Conservation (phyloP, 2,888 invertebrate species). For the Cactoblastis cactorum region DNA sequence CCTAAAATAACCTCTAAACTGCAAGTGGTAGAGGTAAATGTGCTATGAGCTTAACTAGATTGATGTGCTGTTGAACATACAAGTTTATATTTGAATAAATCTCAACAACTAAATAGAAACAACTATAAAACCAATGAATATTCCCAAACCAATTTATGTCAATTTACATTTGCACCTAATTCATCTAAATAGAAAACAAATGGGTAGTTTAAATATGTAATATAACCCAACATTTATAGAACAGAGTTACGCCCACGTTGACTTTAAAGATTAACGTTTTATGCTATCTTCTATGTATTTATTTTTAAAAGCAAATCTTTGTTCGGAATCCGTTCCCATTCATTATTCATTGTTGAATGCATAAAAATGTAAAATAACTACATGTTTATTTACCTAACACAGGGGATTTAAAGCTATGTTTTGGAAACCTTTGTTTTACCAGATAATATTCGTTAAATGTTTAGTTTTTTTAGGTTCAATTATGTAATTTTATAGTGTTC, state of each 20-base stretch:
- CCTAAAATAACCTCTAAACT: background rate
- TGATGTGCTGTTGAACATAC: too few relatives aligned
- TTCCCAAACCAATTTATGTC: background rate
- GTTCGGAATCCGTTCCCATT: background rate
- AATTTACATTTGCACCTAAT: background rate
- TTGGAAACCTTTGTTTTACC: too few relatives aligned
- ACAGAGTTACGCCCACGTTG: slow-evolving; percentile 5
- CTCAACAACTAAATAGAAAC: too few relatives aligned
- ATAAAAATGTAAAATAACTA: background rate
- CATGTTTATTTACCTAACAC: background rate
- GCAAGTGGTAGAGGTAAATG: background rate
- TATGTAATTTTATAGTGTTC: too few relatives aligned
- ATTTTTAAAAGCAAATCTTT: slow-evolving; percentile 14
- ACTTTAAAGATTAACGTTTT: slow-evolving; percentile 12
- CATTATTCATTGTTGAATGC: slow-evolving; percentile 6
- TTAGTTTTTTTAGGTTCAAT: too few relatives aligned
- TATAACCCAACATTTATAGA: slow-evolving; percentile 5
- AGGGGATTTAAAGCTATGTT: too few relatives aligned
- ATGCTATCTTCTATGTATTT: background rate
- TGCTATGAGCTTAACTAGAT: too few relatives aligned
- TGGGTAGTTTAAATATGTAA: background rate
- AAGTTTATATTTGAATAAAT: too few relatives aligned
- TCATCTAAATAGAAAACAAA: background rate
- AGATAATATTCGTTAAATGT: too few relatives aligned
- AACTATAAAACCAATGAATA: background rate